phyloP scores from a whole-genome alignment of 2,113 vertebrate species.

The Percopsis transmontana region DNA sequence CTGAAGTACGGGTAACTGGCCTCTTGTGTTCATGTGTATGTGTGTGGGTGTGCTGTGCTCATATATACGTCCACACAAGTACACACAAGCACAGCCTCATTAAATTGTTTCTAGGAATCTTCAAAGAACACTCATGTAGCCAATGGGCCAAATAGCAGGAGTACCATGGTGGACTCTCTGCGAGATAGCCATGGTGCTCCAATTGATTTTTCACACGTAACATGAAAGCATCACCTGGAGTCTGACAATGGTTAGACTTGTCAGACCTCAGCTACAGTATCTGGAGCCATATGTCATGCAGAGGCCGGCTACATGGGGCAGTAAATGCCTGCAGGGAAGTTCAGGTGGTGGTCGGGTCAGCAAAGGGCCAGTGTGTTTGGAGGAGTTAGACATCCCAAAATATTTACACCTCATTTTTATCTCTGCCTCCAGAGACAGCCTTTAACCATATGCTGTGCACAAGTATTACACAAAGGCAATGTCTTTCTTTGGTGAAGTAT shows the following conservation, averaged over 20 bases:
- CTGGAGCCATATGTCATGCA: constrained; percentile 7
- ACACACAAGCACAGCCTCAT: constrained; percentile 53
- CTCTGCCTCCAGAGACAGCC: constrained; percentile 9
- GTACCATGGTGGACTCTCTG: constrained; percentile 15
- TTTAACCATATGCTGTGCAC: no score
- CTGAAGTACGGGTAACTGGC: constrained; percentile 47
- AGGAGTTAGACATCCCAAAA: constrained; percentile 23
- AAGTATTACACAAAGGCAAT: no score
- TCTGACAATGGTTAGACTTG: constrained; percentile 32
- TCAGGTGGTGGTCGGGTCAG: constrained; percentile 47
- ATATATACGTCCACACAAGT: constrained; percentile 18
- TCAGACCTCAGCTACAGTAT: constrained; percentile 10
- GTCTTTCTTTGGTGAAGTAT: no score
- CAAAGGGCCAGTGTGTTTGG: constrained; percentile 35
- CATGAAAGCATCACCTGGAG: constrained; percentile 60
- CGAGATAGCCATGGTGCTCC: constrained; percentile 32
- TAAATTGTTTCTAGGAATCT: constrained; percentile 42
- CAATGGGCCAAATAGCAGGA: constrained; percentile 40
- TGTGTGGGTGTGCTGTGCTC: constrained; percentile 12
- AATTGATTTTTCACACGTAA: constrained; percentile 54
- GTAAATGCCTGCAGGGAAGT: constrained; percentile 38
- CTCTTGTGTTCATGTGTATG: constrained; percentile 15
- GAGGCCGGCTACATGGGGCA: constrained; percentile 8
- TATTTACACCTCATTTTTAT: constrained; percentile 9
- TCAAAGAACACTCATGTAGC: constrained; percentile 33